Evolutionary conservation across 2,113 vertebrate genomes (phyloP).

Genomic region (Cavia porcellus): DNA sequence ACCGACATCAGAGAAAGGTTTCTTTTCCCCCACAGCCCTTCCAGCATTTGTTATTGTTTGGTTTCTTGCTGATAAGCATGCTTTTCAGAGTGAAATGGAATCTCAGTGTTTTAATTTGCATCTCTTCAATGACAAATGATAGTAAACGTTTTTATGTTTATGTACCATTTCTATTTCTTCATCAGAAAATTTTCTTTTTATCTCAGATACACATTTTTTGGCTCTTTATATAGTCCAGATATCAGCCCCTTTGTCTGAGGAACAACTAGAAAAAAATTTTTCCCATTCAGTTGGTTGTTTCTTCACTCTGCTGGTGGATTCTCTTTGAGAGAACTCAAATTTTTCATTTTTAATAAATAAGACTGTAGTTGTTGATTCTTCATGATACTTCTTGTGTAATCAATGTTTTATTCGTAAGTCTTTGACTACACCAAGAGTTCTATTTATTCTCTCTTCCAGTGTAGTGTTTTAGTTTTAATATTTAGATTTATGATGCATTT

Average conservation of each 20-base stretch:
- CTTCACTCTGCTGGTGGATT: background rate
- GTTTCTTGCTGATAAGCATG: background rate
- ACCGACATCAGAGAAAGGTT: background rate
- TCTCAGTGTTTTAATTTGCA: background rate
- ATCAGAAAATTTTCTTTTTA: background rate
- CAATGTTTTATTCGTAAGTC: background rate
- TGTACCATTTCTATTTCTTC: background rate
- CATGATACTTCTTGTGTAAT: background rate
- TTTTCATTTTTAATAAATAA: background rate
- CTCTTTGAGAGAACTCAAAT: background rate
- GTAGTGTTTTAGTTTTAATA: background rate
- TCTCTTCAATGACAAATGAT: background rate
- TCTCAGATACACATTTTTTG: background rate
- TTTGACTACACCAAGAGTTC: background rate
- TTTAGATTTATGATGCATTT: background rate
- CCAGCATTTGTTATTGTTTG: background rate
- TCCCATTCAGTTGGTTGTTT: background rate
- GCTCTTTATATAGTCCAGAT: background rate
- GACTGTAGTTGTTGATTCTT: background rate
- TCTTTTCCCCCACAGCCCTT: background rate
- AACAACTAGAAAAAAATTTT: background rate
- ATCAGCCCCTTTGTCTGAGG: background rate
- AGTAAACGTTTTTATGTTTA: background rate
- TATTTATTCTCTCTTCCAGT: background rate
- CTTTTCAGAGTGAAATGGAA: background rate